phyloP scores from a whole-genome alignment of 1,140 invertebrate genomes.

The Lethrus apterus region DNA sequence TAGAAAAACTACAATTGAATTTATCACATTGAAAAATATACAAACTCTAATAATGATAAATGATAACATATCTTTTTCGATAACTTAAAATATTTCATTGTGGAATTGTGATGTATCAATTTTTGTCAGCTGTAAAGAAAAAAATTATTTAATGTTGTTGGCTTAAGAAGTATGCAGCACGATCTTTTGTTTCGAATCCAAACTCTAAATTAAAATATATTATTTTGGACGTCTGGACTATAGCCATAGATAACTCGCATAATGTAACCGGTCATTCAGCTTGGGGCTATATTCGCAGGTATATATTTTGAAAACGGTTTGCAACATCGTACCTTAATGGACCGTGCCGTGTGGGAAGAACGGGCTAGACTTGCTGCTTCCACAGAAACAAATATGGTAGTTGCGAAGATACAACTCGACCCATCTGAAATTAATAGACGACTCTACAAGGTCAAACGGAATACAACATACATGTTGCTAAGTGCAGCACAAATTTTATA shows the following conservation, averaged over 20 bases:
- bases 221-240: constrained; percentile 12
- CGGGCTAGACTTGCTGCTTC: constrained; percentile 19
- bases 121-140: not conserved
- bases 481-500: too few species aligned
- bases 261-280: constrained; percentile 9
- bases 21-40: too few species aligned
- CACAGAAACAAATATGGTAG: constrained; percentile 18
- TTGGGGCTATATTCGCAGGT: constrained; percentile 13
- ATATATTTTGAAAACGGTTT: constrained; percentile 15
- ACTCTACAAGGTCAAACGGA: constrained; percentile 5
- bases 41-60: too few species aligned
- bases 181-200: constrained; percentile 11
- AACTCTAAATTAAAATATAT: constrained; percentile 15
- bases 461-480: constrained; percentile 4
- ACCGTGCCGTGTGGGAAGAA: constrained; percentile 16
- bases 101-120: too few species aligned
- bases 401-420: constrained; percentile 9
- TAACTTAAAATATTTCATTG: too few species aligned
- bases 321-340: constrained; percentile 13
- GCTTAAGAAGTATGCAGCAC: not conserved
- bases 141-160: constrained; percentile 1
- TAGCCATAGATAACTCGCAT: constrained; percentile 10
- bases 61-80: too few species aligned
- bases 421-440: constrained; percentile 9
- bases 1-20: too few species aligned